Evolutionary conservation across 2,888 invertebrate genomes (phyloP).

Genomic region (Galerucella nymphaeae): DNA sequence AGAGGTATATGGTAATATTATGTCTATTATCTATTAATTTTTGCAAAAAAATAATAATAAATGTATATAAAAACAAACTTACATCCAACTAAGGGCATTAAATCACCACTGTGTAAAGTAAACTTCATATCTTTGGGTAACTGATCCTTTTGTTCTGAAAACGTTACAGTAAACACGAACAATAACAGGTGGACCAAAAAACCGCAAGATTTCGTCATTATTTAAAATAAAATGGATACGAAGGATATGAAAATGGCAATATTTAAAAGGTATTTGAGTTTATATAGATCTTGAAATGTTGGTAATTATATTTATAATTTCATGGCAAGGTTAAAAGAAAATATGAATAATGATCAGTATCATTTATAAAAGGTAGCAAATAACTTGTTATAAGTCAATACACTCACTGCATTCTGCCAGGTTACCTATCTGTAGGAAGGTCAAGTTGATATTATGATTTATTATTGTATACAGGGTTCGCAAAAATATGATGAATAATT

Average conservation of each 20-base stretch:
- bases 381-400: too few relatives aligned
- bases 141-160: slow-evolving; percentile 50
- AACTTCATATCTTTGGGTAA: slow-evolving; percentile 55
- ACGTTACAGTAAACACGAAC: not conserved
- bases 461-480: too few relatives aligned
- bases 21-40: slow-evolving; percentile 24
- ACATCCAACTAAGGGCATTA: slow-evolving; percentile 71
- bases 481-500: too few relatives aligned
- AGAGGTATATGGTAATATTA: too few relatives aligned
- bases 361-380: too few relatives aligned
- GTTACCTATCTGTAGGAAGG: too few relatives aligned
- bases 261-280: not conserved
- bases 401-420: too few relatives aligned
- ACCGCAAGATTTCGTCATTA: not conserved
- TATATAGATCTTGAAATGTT: not conserved
- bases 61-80: slow-evolving; percentile 53
- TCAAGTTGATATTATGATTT: too few relatives aligned
- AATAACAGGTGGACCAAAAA: slow-evolving; percentile 17
- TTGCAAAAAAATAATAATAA: not conserved
- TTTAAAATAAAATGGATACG: not conserved
- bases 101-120: slow-evolving; percentile 64
- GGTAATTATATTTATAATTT: not conserved
- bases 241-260: not conserved
- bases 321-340: not conserved
- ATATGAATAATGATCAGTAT: not conserved